Conservation (phyloP, 2,888 invertebrate species). For the Cistogaster globosa region DNA sequence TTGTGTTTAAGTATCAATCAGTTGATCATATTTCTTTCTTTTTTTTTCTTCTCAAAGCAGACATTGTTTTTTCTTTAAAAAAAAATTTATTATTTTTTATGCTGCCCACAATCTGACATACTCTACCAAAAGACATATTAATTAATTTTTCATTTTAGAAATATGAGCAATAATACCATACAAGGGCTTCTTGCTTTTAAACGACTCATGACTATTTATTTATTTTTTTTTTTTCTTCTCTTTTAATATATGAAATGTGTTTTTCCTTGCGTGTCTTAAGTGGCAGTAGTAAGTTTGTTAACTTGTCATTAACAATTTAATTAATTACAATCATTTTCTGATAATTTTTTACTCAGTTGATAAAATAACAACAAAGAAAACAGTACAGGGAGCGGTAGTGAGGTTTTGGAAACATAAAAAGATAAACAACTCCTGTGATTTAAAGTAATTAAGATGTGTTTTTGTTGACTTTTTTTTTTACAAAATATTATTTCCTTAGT, state of each 20-base stretch:
- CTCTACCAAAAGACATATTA: conserved; percentile 69
- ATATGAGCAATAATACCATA: conserved; percentile 65
- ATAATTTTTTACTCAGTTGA: conserved; percentile 29
- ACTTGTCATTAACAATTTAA: conserved; percentile 70
- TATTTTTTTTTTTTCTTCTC: not conserved
- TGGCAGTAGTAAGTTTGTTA: conserved; percentile 67
- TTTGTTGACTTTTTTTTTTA: not conserved
- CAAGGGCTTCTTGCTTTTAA: conserved; percentile 51
- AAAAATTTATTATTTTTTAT: not conserved
- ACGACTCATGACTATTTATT: conserved; percentile 38
- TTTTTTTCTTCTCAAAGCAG: not conserved
- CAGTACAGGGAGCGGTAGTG: conserved; percentile 28
- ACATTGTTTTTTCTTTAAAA: conserved; percentile 18
- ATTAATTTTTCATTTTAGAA: conserved; percentile 71
- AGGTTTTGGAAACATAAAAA: conserved; percentile 20
- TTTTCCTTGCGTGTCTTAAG: conserved; percentile 25
- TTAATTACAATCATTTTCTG: conserved; percentile 66
- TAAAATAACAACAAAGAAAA: not conserved
- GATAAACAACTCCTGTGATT: not conserved
- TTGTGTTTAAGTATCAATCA: too few relatives aligned
- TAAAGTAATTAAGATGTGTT: conserved; percentile 54
- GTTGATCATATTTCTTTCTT: too few relatives aligned
- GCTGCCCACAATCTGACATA: conserved; percentile 50
- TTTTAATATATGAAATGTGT: conserved; percentile 1
- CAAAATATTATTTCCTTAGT: conserved; percentile 17